Base-by-base conservation (phyloP, 2,888 invertebrate species). In the Conchocele bisecta region DNA sequence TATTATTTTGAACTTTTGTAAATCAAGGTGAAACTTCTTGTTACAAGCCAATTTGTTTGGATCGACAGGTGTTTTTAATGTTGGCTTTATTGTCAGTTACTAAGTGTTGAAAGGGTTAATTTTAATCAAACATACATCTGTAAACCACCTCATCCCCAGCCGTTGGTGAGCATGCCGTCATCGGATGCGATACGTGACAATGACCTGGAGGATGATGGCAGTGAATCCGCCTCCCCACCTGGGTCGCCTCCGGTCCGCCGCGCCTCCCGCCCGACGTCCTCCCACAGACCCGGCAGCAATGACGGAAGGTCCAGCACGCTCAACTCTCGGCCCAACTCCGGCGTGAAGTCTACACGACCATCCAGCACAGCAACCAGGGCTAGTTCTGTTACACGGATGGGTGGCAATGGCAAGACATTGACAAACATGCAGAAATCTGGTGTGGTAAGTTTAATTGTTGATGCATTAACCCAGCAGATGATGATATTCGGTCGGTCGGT, bases 111-210 rank as follows among this genome's bases (percentile, higher is more conserved):
- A n/a, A n/a, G n/a, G n/a, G n/a, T n/a, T n/a, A n/a, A n/a, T n/a
- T n/a, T n/a, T n/a, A n/a, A n/a, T n/a, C n/a, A n/a, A n/a, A n/a
- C n/a, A n/a, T n/a, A n/a, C n/a, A n/a, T n/a, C n/a, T n/a, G n/a
- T n/a, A n/a, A n/a, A n/a, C n/a, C n/a, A n/a, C n/a, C n/a, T n/a
- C n/a, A n/a, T n/a, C n/a, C n/a, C n/a, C 70, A 88, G 88, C 88
- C 88, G 9, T 71, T 89, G 26, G 68, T 79, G 51, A 87, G 88
- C 64, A 88, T 89, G 88, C 88, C 88, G 22, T 82, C 84, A 11
- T 83, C 81, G 51, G 67, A 78, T 20, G 71, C 71, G n/a, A 73
- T 71, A 24, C 73, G 80, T 7, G 74, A 78, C 11, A 77, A 81
- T 9, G 81, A 81, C 3, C 84, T 85, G 3, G 86, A 87, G 11